phyloP scores from a whole-genome alignment of 2,888 invertebrate species.

The Cotesia congregata region DNA sequence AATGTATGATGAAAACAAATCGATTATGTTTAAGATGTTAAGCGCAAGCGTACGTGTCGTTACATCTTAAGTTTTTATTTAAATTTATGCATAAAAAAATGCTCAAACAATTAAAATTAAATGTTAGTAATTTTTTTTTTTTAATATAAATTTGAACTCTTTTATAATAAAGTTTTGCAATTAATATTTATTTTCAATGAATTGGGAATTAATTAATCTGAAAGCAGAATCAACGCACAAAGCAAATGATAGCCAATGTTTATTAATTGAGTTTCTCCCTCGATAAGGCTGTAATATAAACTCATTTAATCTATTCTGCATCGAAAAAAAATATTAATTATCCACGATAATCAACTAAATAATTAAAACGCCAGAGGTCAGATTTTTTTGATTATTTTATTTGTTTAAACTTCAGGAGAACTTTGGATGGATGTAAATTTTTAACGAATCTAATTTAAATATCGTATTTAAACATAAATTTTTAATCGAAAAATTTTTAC shows the following conservation, averaged over 20 bases:
- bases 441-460: too few relatives aligned
- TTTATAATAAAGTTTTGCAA: too few relatives aligned
- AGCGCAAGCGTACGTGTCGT: neutral
- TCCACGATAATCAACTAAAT: neutral
- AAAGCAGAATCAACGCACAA: neutral
- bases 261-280: neutral
- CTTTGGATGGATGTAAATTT: too few relatives aligned
- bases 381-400: too few relatives aligned
- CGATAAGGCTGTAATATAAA: neutral
- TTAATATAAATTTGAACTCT: too few relatives aligned
- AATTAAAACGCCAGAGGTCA: neutral
- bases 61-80: neutral
- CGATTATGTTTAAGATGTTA: constrained; percentile 22
- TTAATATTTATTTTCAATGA: neutral
- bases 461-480: too few relatives aligned
- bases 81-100: too few relatives aligned
- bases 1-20: constrained; percentile 19
- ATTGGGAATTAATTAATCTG: neutral
- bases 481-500: neutral
- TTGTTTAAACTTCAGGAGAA: too few relatives aligned
- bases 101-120: too few relatives aligned
- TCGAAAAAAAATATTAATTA: neutral
- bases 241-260: neutral
- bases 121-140: too few relatives aligned
- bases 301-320: neutral